Conservation (phyloP, 2,113 vertebrate species). For the Aegotheles bennettii region DNA sequence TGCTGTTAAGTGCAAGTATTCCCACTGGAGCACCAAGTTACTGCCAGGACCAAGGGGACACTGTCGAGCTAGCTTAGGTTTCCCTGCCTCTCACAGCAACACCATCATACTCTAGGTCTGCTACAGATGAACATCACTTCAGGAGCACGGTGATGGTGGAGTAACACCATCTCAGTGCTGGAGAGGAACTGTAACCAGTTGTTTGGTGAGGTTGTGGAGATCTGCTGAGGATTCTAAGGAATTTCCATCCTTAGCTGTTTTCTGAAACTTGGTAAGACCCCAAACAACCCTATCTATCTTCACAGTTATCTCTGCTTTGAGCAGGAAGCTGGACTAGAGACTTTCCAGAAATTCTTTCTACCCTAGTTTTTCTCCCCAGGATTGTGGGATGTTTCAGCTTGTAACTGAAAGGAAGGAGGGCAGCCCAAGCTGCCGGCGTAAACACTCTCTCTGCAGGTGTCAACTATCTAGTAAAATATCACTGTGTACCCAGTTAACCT, state of each 20-base stretch:
- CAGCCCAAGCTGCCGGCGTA: background rate
- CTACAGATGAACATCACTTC: background rate
- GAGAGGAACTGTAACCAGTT: accelerated
- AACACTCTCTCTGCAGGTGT: background rate
- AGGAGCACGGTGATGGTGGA: background rate
- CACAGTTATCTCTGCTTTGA: background rate
- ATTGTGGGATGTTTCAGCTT: background rate
- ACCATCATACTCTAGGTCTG: background rate
- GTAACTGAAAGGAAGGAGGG: background rate
- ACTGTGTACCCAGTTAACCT: background rate
- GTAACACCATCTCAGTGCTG: background rate
- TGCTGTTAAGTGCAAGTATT: background rate
- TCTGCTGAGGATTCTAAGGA: background rate
- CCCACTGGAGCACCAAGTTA: background rate
- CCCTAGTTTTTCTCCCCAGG: background rate
- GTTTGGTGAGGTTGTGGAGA: background rate
- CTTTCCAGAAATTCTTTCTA: background rate
- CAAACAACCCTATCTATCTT: background rate
- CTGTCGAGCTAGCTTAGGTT: background rate
- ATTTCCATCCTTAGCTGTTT: background rate
- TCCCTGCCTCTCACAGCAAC: background rate
- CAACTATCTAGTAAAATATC: background rate
- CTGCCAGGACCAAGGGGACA: background rate
- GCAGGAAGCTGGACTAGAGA: background rate
- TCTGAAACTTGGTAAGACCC: background rate